Conservation (phyloP, 2,797 vertebrate genomes). For the Morelia viridis region DNA sequence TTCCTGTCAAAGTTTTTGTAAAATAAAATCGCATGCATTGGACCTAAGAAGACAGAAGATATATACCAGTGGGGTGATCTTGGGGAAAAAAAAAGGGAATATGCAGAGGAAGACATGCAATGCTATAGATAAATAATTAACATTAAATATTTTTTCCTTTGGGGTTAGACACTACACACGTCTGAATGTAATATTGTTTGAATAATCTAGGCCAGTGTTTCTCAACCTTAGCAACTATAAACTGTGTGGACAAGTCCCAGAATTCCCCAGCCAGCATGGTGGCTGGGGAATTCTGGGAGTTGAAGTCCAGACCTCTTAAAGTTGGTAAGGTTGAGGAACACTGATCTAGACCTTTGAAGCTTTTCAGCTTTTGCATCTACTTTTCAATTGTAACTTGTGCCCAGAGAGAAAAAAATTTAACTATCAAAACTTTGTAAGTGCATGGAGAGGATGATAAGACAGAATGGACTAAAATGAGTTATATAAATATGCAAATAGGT, state of each 20-base stretch:
- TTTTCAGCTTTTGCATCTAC: background rate
- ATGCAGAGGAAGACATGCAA: background rate
- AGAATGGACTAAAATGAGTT: background rate
- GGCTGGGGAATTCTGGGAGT: too few relatives aligned
- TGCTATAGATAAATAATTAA: background rate
- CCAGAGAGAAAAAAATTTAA: background rate
- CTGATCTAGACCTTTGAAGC: background rate
- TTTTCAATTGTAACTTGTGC: background rate
- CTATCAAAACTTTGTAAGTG: background rate
- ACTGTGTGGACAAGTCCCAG: too few relatives aligned
- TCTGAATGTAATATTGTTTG: background rate
- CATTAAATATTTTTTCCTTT: constrained; percentile 56
- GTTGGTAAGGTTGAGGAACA: too few relatives aligned
- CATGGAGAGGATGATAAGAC: background rate
- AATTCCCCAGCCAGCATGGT: too few relatives aligned
- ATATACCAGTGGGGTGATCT: rapidly evolving
- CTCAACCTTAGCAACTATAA: too few relatives aligned
- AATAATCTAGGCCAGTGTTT: background rate
- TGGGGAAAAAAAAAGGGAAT: background rate
- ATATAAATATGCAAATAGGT: background rate
- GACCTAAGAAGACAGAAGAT: rapidly evolving
- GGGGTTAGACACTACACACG: background rate
- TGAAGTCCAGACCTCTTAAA: too few relatives aligned
- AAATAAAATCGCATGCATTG: rapidly evolving
- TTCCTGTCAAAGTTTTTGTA: background rate